phyloP scores from a whole-genome alignment of 1,140 invertebrate genomes.

The Drosophila watanabei region DNA sequence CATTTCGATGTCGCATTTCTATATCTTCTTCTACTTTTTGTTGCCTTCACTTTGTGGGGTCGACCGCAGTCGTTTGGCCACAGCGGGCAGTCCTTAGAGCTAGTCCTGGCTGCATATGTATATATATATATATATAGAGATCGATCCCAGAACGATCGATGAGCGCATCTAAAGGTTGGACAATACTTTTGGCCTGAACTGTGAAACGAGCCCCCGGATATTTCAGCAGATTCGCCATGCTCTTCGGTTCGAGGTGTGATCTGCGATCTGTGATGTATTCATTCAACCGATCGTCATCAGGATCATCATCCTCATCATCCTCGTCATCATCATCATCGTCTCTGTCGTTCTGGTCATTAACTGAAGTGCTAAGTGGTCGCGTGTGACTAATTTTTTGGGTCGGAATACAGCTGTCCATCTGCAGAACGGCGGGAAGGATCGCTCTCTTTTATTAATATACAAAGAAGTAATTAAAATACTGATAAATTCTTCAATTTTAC shows the following conservation, averaged over 20 bases:
- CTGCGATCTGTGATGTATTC: slow-evolving; percentile 62
- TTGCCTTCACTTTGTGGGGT: slow-evolving; percentile 50
- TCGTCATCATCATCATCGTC: slow-evolving; percentile 7
- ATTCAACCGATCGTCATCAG: slow-evolving; percentile 35
- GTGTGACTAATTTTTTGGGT: slow-evolving; percentile 73
- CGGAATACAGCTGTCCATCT: slow-evolving; percentile 51
- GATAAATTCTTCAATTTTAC: not conserved
- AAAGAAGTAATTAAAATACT: not conserved
- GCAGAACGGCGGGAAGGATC: not conserved
- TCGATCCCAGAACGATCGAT: slow-evolving; percentile 44
- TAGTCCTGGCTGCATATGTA: not conserved
- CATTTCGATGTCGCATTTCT: slow-evolving; percentile 9
- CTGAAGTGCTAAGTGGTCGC: slow-evolving; percentile 78
- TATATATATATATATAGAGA: not conserved
- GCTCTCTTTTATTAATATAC: not conserved
- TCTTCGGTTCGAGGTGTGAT: slow-evolving; percentile 26
- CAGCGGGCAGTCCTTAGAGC: slow-evolving; percentile 58
- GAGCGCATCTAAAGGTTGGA: slow-evolving; percentile 56
- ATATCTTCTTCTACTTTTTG: not conserved
- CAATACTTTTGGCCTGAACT: slow-evolving; percentile 7
- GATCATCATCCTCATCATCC: slow-evolving; percentile 3
- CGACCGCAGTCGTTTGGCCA: slow-evolving; percentile 80
- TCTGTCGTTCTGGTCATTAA: slow-evolving; percentile 23
- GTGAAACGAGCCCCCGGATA: slow-evolving; percentile 14
- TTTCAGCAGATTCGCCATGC: slow-evolving; percentile 17